Conservation (phyloP, 30 jellyfish, hydroid and myxozoan genomes). For the Clytia hemisphaerica region DNA sequence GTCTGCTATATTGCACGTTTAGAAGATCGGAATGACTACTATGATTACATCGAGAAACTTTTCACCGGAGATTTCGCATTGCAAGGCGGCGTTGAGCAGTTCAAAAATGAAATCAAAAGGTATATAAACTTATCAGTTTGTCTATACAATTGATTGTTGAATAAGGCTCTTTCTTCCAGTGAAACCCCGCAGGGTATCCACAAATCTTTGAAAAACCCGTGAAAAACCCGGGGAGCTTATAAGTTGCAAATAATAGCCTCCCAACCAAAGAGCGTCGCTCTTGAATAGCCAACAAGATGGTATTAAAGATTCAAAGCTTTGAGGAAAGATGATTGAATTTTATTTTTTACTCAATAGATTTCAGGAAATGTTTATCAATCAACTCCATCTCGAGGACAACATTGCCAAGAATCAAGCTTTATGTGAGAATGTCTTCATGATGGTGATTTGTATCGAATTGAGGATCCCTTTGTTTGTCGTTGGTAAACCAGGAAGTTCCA, state of each 20-base stretch:
- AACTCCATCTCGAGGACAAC: conserved; percentile 56
- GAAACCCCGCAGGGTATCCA: no score
- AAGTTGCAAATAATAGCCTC: no score
- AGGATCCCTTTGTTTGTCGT: conserved; percentile 72
- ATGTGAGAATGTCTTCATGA: conserved; percentile 70
- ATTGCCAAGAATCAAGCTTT: conserved; percentile 68
- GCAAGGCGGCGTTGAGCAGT: conserved; percentile 25
- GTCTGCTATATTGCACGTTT: conserved; percentile 70
- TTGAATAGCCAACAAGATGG: no score
- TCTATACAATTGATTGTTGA: not conserved
- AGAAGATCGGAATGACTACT: conserved; percentile 39
- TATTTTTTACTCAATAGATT: conserved; percentile 19
- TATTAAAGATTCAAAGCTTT: no score
- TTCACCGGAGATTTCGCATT: conserved; percentile 38
- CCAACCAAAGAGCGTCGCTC: no score
- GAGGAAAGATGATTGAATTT: no score
- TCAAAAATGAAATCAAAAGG: conserved; percentile 43
- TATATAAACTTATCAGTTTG: conserved; percentile 3
- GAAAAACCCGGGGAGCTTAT: no score
- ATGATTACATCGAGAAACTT: conserved; percentile 2
- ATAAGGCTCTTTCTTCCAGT: no score
- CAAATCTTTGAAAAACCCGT: no score
- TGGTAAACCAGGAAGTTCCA: conserved; percentile 75
- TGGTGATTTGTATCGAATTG: conserved; percentile 73
- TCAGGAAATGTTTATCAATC: conserved; percentile 59